phyloP scores from a whole-genome alignment of 2,113 vertebrate species.

The Dolichallabes microphthalmus region DNA sequence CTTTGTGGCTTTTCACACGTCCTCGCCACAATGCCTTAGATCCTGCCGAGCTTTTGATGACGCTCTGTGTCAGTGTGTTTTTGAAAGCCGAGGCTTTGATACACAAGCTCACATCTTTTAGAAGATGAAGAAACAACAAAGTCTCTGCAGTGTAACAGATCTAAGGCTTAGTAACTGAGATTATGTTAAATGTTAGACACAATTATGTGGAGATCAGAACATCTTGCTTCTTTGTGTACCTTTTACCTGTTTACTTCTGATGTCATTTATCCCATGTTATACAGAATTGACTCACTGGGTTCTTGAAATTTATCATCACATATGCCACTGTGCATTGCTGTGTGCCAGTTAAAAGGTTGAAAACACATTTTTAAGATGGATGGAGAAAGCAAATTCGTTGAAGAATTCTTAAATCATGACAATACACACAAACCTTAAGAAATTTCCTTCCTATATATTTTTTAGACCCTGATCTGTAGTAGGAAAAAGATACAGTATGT shows the following conservation, averaged over 20 bases:
- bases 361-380: not conserved
- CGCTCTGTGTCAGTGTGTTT: not conserved
- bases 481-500: not conserved
- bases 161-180: not conserved
- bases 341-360: not conserved
- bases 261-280: not conserved
- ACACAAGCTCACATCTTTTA: constrained; percentile 7
- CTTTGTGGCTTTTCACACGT: not conserved
- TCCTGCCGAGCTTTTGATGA: not conserved
- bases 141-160: not conserved
- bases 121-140: constrained; percentile 16
- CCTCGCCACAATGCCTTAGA: not conserved
- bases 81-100: not conserved
- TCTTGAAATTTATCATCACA: not conserved
- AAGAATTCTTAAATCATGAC: not conserved
- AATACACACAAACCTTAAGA: not conserved
- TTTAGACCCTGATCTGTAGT: not conserved
- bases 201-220: constrained; percentile 17
- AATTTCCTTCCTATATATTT: not conserved
- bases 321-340: not conserved
- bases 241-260: not conserved
- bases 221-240: not conserved
- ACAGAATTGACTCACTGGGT: not conserved
- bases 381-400: not conserved
- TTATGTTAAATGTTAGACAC: constrained; percentile 17